Evolutionary conservation across 2,113 vertebrate genomes (phyloP).

Genomic region (Helogale parvula): DNA sequence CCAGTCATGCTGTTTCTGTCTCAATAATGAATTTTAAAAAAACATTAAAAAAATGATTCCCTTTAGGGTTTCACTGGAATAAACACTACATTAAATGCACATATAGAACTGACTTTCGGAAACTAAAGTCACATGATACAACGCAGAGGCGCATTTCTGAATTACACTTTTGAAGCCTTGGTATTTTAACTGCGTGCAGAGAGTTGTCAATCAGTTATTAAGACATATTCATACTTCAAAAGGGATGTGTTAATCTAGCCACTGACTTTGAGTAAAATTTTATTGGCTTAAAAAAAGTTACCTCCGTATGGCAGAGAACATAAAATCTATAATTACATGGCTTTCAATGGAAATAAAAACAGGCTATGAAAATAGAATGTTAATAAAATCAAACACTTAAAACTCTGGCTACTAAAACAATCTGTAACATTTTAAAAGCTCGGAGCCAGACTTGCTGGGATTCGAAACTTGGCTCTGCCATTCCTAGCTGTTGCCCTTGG

Average conservation of each 20-base stretch:
- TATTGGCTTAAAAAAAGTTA: slow-evolving; percentile 53
- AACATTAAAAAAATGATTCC: background rate
- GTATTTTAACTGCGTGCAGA: background rate
- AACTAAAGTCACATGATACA: slow-evolving; percentile 46
- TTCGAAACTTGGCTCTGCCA: background rate
- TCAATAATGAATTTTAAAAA: no score
- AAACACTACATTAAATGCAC: slow-evolving; percentile 54
- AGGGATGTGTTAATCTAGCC: slow-evolving; percentile 44
- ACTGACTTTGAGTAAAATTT: slow-evolving; percentile 29
- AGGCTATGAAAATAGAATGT: slow-evolving; percentile 33
- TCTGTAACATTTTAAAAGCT: slow-evolving; percentile 40
- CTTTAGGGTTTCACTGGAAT: slow-evolving; percentile 13
- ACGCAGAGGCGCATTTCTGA: slow-evolving; percentile 12
- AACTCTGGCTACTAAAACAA: slow-evolving; percentile 29
- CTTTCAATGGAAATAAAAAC: slow-evolving; percentile 53
- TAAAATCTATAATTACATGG: slow-evolving; percentile 51
- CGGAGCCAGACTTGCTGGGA: background rate
- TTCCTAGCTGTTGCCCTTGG: background rate
- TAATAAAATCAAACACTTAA: slow-evolving; percentile 55
- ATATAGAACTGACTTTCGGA: slow-evolving; percentile 33
- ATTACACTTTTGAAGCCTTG: slow-evolving; percentile 47
- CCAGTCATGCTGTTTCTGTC: no score
- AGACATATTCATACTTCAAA: slow-evolving; percentile 45
- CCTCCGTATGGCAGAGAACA: slow-evolving; percentile 9
- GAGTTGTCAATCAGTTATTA: slow-evolving; percentile 45